Percentiles rank a stretch among this genome's conserved stretches.
Conservation (phyloP, 2,113 vertebrate species). For the Anarrhichthys ocellatus region DNA sequence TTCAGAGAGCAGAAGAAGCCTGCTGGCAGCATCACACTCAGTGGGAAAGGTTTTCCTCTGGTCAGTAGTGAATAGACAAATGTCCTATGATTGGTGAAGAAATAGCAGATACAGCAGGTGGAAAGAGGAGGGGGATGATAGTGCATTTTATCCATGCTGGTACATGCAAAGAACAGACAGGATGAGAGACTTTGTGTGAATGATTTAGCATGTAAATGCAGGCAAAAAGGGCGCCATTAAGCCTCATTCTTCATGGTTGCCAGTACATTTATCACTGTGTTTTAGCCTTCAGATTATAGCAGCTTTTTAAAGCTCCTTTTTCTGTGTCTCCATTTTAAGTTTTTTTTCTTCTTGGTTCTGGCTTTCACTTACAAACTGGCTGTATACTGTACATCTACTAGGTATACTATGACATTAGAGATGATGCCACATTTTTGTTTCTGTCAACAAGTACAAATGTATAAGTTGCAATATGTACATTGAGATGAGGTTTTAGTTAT, state of each 20-base stretch:
- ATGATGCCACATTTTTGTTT: neutral
- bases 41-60: constrained; percentile 62
- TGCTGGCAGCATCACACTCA: constrained; percentile 57
- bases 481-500: neutral
- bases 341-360: neutral
- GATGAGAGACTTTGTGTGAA: neutral
- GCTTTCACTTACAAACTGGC: neutral
- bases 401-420: neutral
- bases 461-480: neutral
- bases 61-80: constrained; percentile 69
- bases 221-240: constrained; percentile 5
- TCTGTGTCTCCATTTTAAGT: neutral
- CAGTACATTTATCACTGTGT: constrained; percentile 1
- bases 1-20: constrained; percentile 58
- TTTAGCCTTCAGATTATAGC: constrained; percentile 19
- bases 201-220: neutral
- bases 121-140: neutral
- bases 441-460: neutral
- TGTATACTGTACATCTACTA: neutral
- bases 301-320: constrained; percentile 17
- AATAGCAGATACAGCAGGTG: neutral
- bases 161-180: constrained; percentile 2
- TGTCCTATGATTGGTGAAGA: constrained; percentile 46
- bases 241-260: neutral
- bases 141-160: constrained; percentile 8